Conservation (phyloP, 2,113 vertebrate genomes). For the Alaudala cheleensis region DNA sequence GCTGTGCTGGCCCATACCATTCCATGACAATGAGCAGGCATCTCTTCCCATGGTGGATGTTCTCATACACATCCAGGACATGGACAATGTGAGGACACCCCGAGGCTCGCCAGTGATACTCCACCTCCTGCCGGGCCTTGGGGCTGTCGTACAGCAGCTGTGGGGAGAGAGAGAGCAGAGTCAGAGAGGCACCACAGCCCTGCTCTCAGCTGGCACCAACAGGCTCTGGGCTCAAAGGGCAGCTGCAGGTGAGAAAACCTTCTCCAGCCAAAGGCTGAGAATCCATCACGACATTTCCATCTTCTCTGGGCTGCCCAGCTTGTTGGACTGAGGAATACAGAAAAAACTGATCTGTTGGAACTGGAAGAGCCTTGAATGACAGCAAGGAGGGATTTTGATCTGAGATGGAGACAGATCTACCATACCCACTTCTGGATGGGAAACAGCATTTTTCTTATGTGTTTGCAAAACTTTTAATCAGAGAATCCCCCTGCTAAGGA, state of each 20-base stretch:
- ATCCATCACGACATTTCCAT: background rate
- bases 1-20: conserved; percentile 77
- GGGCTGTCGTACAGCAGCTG: conserved; percentile 91
- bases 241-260: background rate
- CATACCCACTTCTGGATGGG: background rate
- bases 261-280: background rate
- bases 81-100: conserved; percentile 89
- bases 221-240: background rate
- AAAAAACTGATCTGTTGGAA: background rate
- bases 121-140: conserved; percentile 92
- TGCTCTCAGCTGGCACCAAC: background rate
- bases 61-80: conserved; percentile 91
- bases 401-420: background rate
- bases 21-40: conserved; percentile 99
- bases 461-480: background rate
- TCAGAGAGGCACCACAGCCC: background rate
- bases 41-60: conserved; percentile 93
- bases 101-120: conserved; percentile 90
- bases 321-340: background rate
- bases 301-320: background rate
- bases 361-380: background rate
- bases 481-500: background rate
- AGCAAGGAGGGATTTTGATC: background rate
- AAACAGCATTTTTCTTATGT: background rate
- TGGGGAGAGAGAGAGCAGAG: background rate